Evolutionary conservation across 2,113 vertebrate species (phyloP), one percentile per base, ranked within the genome.

Genomic region (Butastur rufipennis): DNA sequence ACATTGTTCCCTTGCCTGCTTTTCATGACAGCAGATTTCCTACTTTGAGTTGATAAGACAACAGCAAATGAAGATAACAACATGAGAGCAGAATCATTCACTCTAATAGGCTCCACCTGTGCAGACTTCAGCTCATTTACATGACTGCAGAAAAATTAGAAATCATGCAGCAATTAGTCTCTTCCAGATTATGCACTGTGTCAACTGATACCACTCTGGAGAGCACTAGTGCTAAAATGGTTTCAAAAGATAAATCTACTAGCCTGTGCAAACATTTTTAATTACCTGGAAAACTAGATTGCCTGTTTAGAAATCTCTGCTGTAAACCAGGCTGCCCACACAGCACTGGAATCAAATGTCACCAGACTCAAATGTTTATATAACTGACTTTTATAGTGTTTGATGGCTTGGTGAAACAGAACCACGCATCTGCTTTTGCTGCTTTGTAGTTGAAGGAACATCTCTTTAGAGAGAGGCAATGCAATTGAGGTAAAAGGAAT

Each of bases 91-190:
- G 97, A 98, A 98, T 98, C 97, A 98, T 95, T 98, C 97, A 97
- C 97, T 97, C 96, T 98, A 98, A 98, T 98, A 98, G 97, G 98
- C 97, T 98, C 98, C 98, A 98, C 98, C 98, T 98, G 98, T 93
- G 95, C 96, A 97, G 98, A 96, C 97, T 97, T 93, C 95, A 95
- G 98, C 98, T 98, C 98, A 98, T 98, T 98, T 98, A 98, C 98
- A 99, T 98, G 97, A 98, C 98, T 98, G 97, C 98, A 99, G 98
- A 99, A 99, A 99, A 99, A 98, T 98, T 98, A 98, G 98, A 98
- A 98, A 98, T 98, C 98, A 98, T 97, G 96, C 94, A 72, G 98
- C 98, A 98, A 98, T 98, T 98, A 98, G 98, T 98, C 98, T 98
- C 98, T 97, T 98, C 98, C 98, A 98, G 98, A 98, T 98, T 98